Evolutionary conservation across 2,888 invertebrate species (phyloP).

Genomic region (Subacronicta megacephala): DNA sequence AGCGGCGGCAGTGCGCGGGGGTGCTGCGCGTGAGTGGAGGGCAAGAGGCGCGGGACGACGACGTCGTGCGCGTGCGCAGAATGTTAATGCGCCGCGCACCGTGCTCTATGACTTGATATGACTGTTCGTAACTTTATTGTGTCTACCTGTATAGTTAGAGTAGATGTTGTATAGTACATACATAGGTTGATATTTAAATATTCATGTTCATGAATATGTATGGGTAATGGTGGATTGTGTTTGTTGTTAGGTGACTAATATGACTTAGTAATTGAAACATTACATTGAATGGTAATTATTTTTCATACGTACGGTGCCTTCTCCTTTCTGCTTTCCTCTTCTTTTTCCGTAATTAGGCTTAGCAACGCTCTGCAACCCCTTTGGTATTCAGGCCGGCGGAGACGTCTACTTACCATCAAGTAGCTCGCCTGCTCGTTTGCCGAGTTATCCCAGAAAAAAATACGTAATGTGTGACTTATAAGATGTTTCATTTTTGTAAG

Average conservation of each 20-base stretch:
- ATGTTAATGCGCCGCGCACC: conserved; percentile 68
- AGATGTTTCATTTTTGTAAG: too few relatives aligned
- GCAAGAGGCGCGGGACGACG: conserved; percentile 50
- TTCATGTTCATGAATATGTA: neutral
- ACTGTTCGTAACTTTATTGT: conserved; percentile 45
- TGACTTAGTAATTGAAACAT: neutral
- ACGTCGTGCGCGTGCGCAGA: conserved; percentile 69
- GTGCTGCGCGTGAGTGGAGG: conserved; percentile 31
- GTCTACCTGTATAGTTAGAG: conserved; percentile 3
- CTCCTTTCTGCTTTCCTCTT: too few relatives aligned
- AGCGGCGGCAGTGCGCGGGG: conserved; percentile 5
- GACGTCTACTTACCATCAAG: too few relatives aligned
- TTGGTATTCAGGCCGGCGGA: too few relatives aligned
- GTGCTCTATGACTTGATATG: conserved; percentile 61
- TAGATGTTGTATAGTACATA: neutral
- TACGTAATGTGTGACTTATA: too few relatives aligned
- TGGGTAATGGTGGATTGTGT: neutral
- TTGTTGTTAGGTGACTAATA: conserved; percentile 1
- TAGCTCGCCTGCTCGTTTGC: too few relatives aligned
- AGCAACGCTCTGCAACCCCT: too few relatives aligned
- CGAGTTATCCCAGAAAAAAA: too few relatives aligned
- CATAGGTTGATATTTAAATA: conserved; percentile 1
- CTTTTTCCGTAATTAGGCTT: too few relatives aligned
- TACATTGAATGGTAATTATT: neutral
- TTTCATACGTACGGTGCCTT: too few relatives aligned